phyloP scores from a whole-genome alignment of 2,888 invertebrate genomes.

The Sisyra nigra region DNA sequence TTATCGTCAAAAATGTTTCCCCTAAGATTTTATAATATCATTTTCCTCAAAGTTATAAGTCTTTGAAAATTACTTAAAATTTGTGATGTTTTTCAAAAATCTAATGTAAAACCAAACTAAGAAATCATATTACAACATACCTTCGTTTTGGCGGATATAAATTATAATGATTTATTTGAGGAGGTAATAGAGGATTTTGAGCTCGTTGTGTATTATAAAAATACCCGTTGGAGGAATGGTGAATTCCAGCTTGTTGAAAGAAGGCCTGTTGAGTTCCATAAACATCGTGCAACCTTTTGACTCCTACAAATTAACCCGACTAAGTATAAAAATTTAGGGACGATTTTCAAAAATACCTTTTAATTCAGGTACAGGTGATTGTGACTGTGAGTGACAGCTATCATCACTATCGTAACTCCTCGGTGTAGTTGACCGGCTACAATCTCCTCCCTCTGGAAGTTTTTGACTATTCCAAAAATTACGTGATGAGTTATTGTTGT shows the following conservation, averaged over 20 bases:
- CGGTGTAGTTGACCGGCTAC: conserved; percentile 9
- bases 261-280: conserved; percentile 6
- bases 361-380: conserved; percentile 6
- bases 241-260: conserved; percentile 3
- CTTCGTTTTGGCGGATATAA: conserved; percentile 6
- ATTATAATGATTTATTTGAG: conserved; percentile 6
- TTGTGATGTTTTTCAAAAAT: too few relatives aligned
- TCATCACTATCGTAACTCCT: conserved; percentile 12
- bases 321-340: not conserved
- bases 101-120: too few relatives aligned
- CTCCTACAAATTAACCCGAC: not conserved
- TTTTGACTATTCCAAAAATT: conserved; percentile 5
- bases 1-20: too few relatives aligned
- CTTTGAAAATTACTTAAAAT: too few relatives aligned
- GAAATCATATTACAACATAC: conserved; percentile 1
- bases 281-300: conserved; percentile 5
- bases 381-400: conserved; percentile 11
- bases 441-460: conserved; percentile 5
- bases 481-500: conserved; percentile 1
- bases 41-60: too few relatives aligned
- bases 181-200: not conserved
- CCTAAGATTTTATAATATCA: too few relatives aligned
- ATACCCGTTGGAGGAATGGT: conserved; percentile 1
- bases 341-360: conserved; percentile 2
- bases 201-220: conserved; percentile 3